Evolutionary conservation across 2,888 invertebrate genomes (phyloP).

Genomic region (Drosophila histrio): DNA sequence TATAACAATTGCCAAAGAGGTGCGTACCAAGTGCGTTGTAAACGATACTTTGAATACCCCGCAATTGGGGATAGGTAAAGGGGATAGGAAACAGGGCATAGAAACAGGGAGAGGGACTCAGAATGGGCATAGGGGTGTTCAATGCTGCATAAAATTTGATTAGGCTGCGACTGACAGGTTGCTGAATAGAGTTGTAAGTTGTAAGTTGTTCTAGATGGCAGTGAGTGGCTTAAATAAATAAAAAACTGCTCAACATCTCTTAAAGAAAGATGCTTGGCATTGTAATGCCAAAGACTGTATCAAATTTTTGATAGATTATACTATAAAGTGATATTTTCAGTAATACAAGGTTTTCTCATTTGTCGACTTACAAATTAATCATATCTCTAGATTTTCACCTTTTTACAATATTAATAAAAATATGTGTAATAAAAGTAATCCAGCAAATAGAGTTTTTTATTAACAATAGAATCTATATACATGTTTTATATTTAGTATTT

Average conservation of each 20-base stretch:
- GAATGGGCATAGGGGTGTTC: constrained; percentile 34
- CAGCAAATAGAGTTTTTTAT: no score
- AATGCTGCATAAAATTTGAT: constrained; percentile 55
- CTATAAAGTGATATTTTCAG: no score
- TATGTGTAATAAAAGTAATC: no score
- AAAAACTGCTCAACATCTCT: neutral
- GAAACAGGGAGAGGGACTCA: neutral
- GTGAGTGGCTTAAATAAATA: neutral
- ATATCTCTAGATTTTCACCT: no score
- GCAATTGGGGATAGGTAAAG: neutral
- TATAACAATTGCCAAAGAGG: constrained; percentile 39
- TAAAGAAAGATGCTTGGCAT: neutral
- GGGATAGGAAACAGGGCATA: neutral
- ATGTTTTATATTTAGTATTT: no score
- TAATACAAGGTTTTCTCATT: no score
- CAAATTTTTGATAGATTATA: no score
- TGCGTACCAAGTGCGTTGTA: constrained; percentile 42
- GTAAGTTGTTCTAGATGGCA: constrained; percentile 11
- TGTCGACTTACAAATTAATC: no score
- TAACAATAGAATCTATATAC: no score
- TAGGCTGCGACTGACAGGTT: constrained; percentile 24
- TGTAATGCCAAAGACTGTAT: no score
- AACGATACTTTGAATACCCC: constrained; percentile 29
- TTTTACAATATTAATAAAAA: no score
- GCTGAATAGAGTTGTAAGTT: constrained; percentile 47